Base-by-base conservation (phyloP, 2,888 invertebrate species). In the Phymatocera aterrima region DNA sequence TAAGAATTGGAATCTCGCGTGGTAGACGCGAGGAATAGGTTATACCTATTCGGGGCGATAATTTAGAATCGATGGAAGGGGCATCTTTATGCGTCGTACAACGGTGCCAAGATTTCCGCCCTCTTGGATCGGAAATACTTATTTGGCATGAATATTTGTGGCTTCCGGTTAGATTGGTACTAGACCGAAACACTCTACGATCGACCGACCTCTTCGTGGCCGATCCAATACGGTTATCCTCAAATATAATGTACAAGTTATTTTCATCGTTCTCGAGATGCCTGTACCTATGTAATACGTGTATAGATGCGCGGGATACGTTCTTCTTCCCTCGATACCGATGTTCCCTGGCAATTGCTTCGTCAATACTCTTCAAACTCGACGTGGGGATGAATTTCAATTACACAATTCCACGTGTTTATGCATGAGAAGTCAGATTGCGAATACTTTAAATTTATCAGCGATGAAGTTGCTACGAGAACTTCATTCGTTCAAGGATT, bases 21-120 rank as follows among this genome's bases (percentile, higher is more conserved):
- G 34, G 72, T 31, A 43, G 8, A 51, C 34, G n/a, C n/a, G 31
- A 40, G 31, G 57, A 75, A 75, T 57, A 57, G 57, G 57, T 75
- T 75, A 75, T 57, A 57, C 46, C 68, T 72, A 61, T n/a, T n/a
- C n/a, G n/a, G n/a, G 77, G 82, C 74, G 84, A 85, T 85, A 85
- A 85, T 85, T 85, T 84, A 85, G 82, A 83, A 82, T 85, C 81
- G 83, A 81, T 81, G 83, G 72, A 34, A 60, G 70, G 60, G 72
- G 60, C 82, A 82, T 82, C 81, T 85, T 84, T 85, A 85, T 85
- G 85, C 85, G 83, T 84, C 82, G 70, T 24, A 77, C 68, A 70
- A 65, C 82, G 54, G 79, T 85, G 85, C 85, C 85, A 85, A 85
- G 79, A 82, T 79, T 77, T 70, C 83, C 85, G 82, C 85, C 84